These are phyloP conservation scores for Cheilinus undulatus DNA, from an alignment of 2,113 vertebrate genomes.

Conservation along the genomic window DNA sequence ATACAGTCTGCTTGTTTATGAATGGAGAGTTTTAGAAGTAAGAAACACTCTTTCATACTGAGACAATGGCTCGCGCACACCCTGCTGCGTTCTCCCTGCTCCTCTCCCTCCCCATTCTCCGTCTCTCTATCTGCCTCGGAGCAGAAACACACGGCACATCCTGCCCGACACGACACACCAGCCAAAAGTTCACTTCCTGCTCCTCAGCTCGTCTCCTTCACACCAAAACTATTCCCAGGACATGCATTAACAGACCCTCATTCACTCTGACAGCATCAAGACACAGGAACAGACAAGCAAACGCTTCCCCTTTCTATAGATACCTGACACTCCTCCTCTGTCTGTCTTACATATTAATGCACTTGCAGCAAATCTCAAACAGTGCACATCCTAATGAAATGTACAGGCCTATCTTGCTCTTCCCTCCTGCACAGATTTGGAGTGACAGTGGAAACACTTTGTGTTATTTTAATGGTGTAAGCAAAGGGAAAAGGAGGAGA, in stretches of 20 bases:
- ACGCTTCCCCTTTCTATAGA: conserved; percentile 51
- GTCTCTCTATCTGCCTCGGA: conserved; percentile 76
- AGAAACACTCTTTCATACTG: conserved; percentile 70
- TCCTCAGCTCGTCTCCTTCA: conserved; percentile 74
- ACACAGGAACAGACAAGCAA: conserved; percentile 66
- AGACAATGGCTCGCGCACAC: conserved; percentile 77
- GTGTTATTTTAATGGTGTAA: conserved; percentile 70
- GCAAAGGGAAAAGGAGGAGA: conserved; percentile 49
- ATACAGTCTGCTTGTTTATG: conserved; percentile 73
- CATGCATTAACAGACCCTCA: conserved; percentile 65
- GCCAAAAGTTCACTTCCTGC: conserved; percentile 82
- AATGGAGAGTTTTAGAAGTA: conserved; percentile 78
- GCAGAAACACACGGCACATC: conserved; percentile 82
- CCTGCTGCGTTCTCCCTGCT: conserved; percentile 71
- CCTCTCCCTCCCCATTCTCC: conserved; percentile 65
- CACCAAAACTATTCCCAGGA: conserved; percentile 77
- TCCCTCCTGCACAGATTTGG: conserved; percentile 70
- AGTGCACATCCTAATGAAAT: conserved; percentile 42
- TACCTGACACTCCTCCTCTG: not conserved
- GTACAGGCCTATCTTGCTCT: conserved; percentile 54
- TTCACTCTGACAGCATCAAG: conserved; percentile 36
- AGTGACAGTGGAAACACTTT: conserved; percentile 67
- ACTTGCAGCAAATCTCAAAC: conserved; percentile 41
- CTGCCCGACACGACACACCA: conserved; percentile 70
- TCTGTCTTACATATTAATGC: conserved; percentile 29